These are phyloP conservation scores for Strigamia maritima DNA, from an alignment of 2,888 invertebrate genomes.

Conservation along the genomic window DNA sequence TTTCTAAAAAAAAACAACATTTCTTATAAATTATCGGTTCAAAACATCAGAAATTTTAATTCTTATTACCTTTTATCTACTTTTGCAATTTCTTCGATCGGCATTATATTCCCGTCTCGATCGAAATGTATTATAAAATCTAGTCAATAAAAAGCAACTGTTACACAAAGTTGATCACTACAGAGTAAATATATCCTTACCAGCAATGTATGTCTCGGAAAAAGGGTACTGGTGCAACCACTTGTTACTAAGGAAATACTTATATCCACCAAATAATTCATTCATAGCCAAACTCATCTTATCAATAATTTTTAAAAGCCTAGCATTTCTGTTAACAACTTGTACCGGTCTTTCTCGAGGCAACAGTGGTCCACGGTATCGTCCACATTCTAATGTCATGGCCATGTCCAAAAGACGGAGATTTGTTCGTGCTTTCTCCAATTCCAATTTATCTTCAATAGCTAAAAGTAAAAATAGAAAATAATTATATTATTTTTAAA, in stretches of 20 bases:
- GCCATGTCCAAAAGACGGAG: conserved; percentile 64
- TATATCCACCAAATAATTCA: conserved; percentile 35
- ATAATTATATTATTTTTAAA: background rate
- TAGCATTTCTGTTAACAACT: conserved; percentile 43
- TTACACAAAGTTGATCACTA: background rate
- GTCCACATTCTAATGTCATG: conserved; percentile 62
- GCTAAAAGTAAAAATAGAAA: conserved; percentile 26
- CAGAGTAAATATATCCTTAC: background rate
- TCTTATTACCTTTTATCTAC: conserved; percentile 28
- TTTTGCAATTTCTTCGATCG: background rate
- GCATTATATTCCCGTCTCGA: conserved; percentile 16
- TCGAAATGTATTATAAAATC: conserved; percentile 39
- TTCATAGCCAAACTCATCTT: background rate
- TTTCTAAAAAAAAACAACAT: conserved; percentile 11
- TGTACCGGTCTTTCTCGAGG: conserved; percentile 58
- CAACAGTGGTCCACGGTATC: conserved; percentile 60
- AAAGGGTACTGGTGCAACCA: background rate
- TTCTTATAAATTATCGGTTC: no score
- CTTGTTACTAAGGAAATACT: conserved; percentile 1
- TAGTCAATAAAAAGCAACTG: background rate
- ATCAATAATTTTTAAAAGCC: background rate
- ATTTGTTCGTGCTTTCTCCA: conserved; percentile 54
- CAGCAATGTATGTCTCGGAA: background rate
- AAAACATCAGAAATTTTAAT: background rate
- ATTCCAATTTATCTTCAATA: conserved; percentile 44